Evolutionary conservation across 37 sponge, comb jelly and placozoan genomes (phyloP).

Genomic region (Theonella swinhoei): DNA sequence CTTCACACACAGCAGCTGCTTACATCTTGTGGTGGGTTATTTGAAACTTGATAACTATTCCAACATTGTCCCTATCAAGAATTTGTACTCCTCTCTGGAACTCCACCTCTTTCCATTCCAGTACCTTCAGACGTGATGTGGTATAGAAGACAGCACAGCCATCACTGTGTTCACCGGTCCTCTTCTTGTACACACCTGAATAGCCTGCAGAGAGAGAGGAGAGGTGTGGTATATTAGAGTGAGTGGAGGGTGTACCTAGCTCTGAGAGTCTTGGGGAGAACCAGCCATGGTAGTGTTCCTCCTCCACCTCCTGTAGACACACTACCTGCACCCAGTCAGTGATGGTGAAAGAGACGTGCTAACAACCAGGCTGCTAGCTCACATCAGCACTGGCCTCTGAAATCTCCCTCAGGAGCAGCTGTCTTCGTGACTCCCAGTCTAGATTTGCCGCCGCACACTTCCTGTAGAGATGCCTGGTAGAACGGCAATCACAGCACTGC

Average conservation of each 20-base stretch:
- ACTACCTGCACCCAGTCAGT: slow-evolving; percentile 44
- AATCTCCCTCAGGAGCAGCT: slow-evolving; percentile 60
- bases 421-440: slow-evolving; percentile 73
- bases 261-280: slow-evolving; percentile 54
- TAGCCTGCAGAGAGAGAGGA: slow-evolving; percentile 63
- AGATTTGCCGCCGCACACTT: slow-evolving; percentile 31
- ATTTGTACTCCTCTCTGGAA: slow-evolving; percentile 44
- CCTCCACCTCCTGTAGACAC: slow-evolving; percentile 91
- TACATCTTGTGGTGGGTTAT: neutral
- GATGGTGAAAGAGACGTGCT: neutral
- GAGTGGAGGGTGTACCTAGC: slow-evolving; percentile 37
- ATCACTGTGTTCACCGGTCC: slow-evolving; percentile 80
- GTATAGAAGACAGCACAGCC: slow-evolving; percentile 91
- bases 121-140: slow-evolving; percentile 36
- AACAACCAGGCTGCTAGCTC: neutral
- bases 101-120: slow-evolving; percentile 46
- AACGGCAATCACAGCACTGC: neutral
- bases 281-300: slow-evolving; percentile 53
- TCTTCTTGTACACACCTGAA: slow-evolving; percentile 66
- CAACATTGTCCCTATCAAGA: slow-evolving; percentile 91
- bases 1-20: neutral
- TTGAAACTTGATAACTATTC: slow-evolving; percentile 50
- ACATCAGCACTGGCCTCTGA: slow-evolving; percentile 64
- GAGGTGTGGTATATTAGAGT: neutral
- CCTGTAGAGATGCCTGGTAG: slow-evolving; percentile 44